A percentile compares a stretch with the other conserved stretches of the same genome.
phyloP scores from a whole-genome alignment of 2,888 invertebrate species.

The Cryptus armator region DNA sequence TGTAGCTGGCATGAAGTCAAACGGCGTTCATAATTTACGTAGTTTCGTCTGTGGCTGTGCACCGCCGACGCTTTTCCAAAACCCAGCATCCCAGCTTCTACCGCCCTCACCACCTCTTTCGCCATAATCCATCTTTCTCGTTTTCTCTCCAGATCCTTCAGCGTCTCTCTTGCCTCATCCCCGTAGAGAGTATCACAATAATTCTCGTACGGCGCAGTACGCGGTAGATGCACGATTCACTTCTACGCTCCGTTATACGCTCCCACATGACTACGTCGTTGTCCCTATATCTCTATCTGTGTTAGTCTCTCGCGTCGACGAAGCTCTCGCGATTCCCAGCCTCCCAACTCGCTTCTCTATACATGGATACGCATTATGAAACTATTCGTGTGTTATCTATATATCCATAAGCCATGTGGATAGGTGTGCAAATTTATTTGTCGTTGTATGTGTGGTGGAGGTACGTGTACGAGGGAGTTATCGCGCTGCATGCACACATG shows the following conservation, averaged over 20 bases:
- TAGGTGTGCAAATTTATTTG: conserved; percentile 56
- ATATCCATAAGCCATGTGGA: conserved; percentile 27
- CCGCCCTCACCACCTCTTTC: conserved; percentile 19
- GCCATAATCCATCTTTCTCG: neutral
- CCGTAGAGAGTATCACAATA: conserved; percentile 63
- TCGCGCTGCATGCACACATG: neutral
- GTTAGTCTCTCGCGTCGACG: neutral
- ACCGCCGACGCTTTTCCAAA: conserved; percentile 56
- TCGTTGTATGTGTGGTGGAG: neutral
- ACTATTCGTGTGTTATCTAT: conserved; percentile 34
- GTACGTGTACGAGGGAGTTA: neutral
- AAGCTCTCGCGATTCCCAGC: conserved; percentile 10
- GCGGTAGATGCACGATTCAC: conserved; percentile 59
- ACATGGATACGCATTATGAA: conserved; percentile 13
- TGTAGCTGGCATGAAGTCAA: conserved; percentile 83
- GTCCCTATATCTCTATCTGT: conserved; percentile 8
- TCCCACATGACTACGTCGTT: conserved; percentile 16
- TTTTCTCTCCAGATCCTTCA: neutral
- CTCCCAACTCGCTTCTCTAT: conserved; percentile 15
- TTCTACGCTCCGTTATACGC: conserved; percentile 39
- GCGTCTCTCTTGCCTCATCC: conserved; percentile 13
- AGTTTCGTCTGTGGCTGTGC: conserved; percentile 79
- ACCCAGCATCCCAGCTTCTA: conserved; percentile 25
- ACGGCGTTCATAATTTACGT: conserved; percentile 83
- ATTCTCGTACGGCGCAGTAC: conserved; percentile 58